Percentiles rank a stretch among this genome's conserved stretches.
These are phyloP conservation scores for Euborellia annulipes DNA, from an alignment of 1,140 invertebrate species.

Conservation along the genomic window DNA sequence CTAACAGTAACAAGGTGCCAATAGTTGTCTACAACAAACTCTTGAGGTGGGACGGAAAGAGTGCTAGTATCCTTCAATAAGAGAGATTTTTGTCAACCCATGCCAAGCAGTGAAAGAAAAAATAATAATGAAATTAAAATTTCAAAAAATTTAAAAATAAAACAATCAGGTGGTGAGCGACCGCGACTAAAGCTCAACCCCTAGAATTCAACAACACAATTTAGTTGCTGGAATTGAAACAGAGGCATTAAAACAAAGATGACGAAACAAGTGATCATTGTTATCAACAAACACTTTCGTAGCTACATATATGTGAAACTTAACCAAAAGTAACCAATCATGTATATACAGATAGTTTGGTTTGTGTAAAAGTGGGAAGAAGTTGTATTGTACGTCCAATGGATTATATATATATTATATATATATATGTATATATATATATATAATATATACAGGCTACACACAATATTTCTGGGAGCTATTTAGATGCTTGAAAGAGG, in stretches of 20 bases:
- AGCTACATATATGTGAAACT: constrained; percentile 13
- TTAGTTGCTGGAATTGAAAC: constrained; percentile 15
- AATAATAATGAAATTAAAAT: neutral
- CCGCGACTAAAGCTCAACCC: constrained; percentile 11
- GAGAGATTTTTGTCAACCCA: constrained; percentile 13
- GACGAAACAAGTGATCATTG: constrained; percentile 13
- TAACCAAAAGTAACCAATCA: constrained; percentile 9
- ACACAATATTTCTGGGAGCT: neutral
- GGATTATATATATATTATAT: no score
- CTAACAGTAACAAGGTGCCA: constrained; percentile 11
- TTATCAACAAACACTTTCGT: constrained; percentile 10
- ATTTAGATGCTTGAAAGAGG: constrained; percentile 12
- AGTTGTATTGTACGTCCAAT: no score
- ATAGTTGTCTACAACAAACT: constrained; percentile 13
- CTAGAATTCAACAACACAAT: constrained; percentile 12
- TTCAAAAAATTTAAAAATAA: constrained; percentile 5
- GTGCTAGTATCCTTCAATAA: constrained; percentile 12
- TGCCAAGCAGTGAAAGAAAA: constrained; percentile 14
- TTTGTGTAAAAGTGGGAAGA: no score
- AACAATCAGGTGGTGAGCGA: constrained; percentile 3
- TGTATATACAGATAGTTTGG: constrained; percentile 7
- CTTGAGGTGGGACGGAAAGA: constrained; percentile 11
- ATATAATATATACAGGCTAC: constrained; percentile 1
- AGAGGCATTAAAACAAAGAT: constrained; percentile 15
- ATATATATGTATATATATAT: constrained; percentile 2